These are phyloP conservation scores for Theocolax elegans DNA, from an alignment of 1,140 invertebrate species.

Conservation along the genomic window DNA sequence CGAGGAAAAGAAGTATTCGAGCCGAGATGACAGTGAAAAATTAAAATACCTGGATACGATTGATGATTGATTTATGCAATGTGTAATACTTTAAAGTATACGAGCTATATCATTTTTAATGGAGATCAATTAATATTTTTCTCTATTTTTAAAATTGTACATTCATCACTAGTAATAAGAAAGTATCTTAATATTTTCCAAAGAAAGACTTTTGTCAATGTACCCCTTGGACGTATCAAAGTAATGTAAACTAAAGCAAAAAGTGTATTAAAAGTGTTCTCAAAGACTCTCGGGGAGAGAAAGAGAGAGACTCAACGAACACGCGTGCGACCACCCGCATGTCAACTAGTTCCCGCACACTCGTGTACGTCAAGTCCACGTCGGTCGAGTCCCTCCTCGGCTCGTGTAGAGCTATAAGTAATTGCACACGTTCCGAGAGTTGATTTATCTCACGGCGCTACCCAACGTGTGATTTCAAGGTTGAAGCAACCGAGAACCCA, in stretches of 20 bases:
- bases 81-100: too few relatives aligned
- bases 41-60: conserved; percentile 16
- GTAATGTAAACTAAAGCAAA: background rate
- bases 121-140: too few relatives aligned
- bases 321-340: conserved; percentile 8
- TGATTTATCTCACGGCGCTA: conserved; percentile 22
- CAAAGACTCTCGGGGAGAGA: background rate
- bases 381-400: too few relatives aligned
- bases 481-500: background rate
- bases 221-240: too few relatives aligned
- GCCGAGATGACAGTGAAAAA: conserved; percentile 1
- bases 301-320: background rate
- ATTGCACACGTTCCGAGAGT: background rate
- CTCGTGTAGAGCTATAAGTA: conserved; percentile 13
- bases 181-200: too few relatives aligned
- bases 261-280: background rate
- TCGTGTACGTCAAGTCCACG: too few relatives aligned
- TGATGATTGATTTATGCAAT: conserved; percentile 23
- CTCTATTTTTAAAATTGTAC: too few relatives aligned
- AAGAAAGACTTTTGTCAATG: too few relatives aligned
- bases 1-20: background rate
- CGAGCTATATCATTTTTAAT: too few relatives aligned
- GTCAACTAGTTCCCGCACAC: background rate
- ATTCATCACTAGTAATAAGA: too few relatives aligned
- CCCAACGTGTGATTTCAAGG: background rate